These are phyloP conservation scores for Trachymyrmex cornetzi DNA, from an alignment of 1,140 invertebrate species.

Conservation along the genomic window DNA sequence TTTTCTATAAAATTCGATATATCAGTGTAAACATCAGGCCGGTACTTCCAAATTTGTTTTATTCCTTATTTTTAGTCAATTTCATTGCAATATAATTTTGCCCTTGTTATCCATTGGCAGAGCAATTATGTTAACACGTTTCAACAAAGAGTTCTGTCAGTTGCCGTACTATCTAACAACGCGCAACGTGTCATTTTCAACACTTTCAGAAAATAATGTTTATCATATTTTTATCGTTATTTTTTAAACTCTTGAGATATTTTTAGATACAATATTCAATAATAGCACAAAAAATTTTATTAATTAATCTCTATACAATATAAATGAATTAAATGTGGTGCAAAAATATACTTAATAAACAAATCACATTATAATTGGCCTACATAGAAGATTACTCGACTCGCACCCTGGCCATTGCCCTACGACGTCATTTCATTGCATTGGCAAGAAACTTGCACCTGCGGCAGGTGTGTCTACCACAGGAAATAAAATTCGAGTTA, in stretches of 20 bases:
- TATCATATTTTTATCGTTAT: no score
- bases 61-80: background rate
- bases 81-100: constrained; percentile 18
- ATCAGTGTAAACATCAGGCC: background rate
- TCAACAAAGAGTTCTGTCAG: no score
- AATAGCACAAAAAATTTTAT: background rate
- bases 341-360: constrained; percentile 13
- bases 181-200: constrained; percentile 1
- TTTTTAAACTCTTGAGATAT: background rate
- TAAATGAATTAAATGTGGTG: background rate
- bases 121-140: no score
- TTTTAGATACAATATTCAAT: background rate
- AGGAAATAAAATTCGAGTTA: constrained; percentile 45
- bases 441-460: constrained; percentile 61
- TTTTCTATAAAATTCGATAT: constrained; percentile 28
- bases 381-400: background rate
- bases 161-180: no score
- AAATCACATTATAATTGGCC: background rate
- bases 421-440: constrained; percentile 57
- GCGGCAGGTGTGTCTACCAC: constrained; percentile 65
- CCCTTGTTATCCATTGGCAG: background rate
- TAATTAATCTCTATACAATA: background rate
- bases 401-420: constrained; percentile 54
- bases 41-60: background rate
- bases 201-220: background rate